Evolutionary conservation across 2,113 vertebrate genomes (phyloP), one percentile per base, ranked within the genome.

Genomic region (Gambusia holbrooki): DNA sequence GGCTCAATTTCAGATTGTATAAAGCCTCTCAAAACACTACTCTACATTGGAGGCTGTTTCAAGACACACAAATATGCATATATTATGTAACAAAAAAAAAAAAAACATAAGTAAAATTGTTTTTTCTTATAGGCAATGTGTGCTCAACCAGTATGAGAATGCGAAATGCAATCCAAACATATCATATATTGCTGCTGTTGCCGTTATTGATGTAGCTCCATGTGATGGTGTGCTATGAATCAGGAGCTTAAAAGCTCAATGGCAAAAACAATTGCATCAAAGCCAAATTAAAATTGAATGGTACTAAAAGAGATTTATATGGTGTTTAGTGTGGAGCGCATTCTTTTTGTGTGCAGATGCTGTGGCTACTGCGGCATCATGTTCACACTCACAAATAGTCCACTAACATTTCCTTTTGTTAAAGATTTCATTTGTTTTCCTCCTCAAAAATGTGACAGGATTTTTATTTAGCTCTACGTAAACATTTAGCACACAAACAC

Each of bases 401-500:
- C 48, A 33, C 30, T 71, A 11, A 3, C 1, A 45, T 73, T 58
- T 22, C 5, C 0, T 74, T 72, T 27, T 11, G 4, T 69, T 33
- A 25, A 22, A 32, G 35, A 65, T 69, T 71, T 77, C 25, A 27
- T 54, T 40, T 29, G 35, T 11, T 37, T 37, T 4, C 25, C 32
- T 54, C 29, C 37, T 64, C 74, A 45, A 69, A 54, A 42, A 37
- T 19, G 25, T 7, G 14, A 42, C 17, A 64, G 17, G 11, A 27
- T 3, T 62, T 64, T 51, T 28, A 15, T 4, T n/a, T 37, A 25
- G 27, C 19, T 25, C 63, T 61, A 2, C 2, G 9, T 37, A 4
- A n/a, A 69, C 69, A 71, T 17, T 61, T 40, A 79, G 80, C 35
- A 33, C 74, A 71, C 74, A 63, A 63, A 66, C 62, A 40, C 48